A percentile compares a stretch with the other conserved stretches of the same genome.
Conservation (phyloP, 2,797 vertebrate genomes). For the Lepilemur septentrionalis region DNA sequence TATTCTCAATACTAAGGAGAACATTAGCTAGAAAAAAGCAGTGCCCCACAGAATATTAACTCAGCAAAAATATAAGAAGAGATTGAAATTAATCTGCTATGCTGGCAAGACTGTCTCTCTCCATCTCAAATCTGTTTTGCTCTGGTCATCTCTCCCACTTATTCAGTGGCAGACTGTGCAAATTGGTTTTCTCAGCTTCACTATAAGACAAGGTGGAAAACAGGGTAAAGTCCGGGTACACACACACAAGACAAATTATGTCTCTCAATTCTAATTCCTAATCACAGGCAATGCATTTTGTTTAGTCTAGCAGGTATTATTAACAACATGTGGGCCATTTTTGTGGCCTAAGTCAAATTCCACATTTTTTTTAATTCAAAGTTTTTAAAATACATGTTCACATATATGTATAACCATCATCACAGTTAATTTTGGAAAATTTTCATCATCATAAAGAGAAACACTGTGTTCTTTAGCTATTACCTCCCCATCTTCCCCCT, state of each 20-base stretch:
- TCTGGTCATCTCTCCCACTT: neutral
- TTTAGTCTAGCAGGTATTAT: neutral
- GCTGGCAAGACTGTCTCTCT: neutral
- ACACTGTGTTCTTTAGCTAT: neutral
- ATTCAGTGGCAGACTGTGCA: neutral
- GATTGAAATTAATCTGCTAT: neutral
- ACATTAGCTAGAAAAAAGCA: neutral
- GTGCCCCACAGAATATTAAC: neutral
- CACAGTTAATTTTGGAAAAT: neutral
- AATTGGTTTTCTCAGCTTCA: neutral
- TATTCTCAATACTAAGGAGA: neutral
- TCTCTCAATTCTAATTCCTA: neutral
- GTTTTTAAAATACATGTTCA: neutral
- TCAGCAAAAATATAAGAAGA: neutral
- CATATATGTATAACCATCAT: neutral
- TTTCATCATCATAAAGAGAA: neutral
- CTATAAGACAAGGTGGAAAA: neutral
- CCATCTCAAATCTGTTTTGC: neutral
- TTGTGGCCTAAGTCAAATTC: neutral
- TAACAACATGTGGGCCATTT: neutral
- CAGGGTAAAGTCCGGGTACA: neutral
- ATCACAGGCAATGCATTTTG: neutral
- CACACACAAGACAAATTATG: neutral
- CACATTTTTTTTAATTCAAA: neutral
- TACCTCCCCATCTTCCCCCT: neutral